phyloP scores from a whole-genome alignment of 2,888 invertebrate species.

The Platycnemis pennipes region DNA sequence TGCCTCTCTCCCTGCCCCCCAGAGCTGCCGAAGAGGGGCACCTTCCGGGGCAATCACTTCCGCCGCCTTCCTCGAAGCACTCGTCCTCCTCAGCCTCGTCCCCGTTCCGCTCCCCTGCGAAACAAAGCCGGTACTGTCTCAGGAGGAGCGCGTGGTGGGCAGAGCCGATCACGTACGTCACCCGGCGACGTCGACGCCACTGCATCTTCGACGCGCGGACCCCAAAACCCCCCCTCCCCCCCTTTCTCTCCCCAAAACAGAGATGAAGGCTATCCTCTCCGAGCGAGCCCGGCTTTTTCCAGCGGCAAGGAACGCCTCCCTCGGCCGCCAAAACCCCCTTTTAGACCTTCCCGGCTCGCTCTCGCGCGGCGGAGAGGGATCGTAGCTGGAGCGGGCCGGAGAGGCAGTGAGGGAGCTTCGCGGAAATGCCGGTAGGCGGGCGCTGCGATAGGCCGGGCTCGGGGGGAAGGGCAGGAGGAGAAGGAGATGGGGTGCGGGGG shows the following conservation, averaged over 20 bases:
- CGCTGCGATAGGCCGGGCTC: background rate
- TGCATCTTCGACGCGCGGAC: conserved; percentile 70
- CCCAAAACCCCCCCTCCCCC: too few species aligned
- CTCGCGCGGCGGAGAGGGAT: background rate
- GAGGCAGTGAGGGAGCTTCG: conserved; percentile 1
- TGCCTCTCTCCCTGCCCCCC: conserved; percentile 54
- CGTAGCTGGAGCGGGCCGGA: background rate
- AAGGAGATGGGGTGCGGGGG: background rate
- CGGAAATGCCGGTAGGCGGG: background rate
- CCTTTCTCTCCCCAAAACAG: too few species aligned
- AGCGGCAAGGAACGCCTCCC: background rate
- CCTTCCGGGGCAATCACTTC: conserved; percentile 68
- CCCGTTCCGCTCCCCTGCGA: background rate
- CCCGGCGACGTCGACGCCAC: conserved; percentile 72
- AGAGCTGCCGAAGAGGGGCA: conserved; percentile 59
- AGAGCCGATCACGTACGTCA: conserved; percentile 75
- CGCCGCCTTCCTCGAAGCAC: conserved; percentile 70
- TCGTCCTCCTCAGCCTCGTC: conserved; percentile 30
- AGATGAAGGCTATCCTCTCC: too few species aligned
- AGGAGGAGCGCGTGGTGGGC: conserved; percentile 74
- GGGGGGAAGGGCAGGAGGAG: background rate
- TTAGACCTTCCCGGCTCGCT: background rate
- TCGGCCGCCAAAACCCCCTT: background rate
- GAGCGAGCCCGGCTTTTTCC: too few species aligned
- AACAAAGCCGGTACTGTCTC: conserved; percentile 72